A percentile compares a stretch with the other conserved stretches of the same genome.
These are phyloP conservation scores for Acanthurus leucopareius DNA, from an alignment of 2,797 vertebrate species.

Conservation along the genomic window DNA sequence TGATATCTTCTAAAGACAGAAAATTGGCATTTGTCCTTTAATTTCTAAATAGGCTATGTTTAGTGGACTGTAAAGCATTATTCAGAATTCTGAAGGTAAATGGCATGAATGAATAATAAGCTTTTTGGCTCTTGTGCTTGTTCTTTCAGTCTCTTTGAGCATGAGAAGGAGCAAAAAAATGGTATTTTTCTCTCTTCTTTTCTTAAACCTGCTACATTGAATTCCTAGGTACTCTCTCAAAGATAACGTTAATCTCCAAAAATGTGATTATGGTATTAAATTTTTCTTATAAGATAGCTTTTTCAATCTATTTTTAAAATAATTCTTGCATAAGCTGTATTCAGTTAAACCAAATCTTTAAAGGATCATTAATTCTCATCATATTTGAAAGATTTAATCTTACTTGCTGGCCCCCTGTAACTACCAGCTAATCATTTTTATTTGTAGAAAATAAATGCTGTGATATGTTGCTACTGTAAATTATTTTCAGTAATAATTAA, in stretches of 20 bases:
- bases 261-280: slow-evolving; percentile 46
- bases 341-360: slow-evolving; percentile 10
- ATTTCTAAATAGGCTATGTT: slow-evolving; percentile 60
- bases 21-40: slow-evolving; percentile 58
- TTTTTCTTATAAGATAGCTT: slow-evolving; percentile 13
- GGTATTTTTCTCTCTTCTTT: slow-evolving; percentile 12
- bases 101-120: slow-evolving; percentile 60
- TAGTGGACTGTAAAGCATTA: slow-evolving; percentile 51
- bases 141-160: slow-evolving; percentile 40
- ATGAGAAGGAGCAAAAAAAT: slow-evolving; percentile 30
- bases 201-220: slow-evolving; percentile 24
- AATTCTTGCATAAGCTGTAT: slow-evolving; percentile 15
- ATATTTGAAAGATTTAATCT: slow-evolving; percentile 37
- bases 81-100: slow-evolving; percentile 58
- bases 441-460: slow-evolving; percentile 10
- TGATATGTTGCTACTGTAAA: slow-evolving; percentile 7
- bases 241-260: slow-evolving; percentile 40
- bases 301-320: background rate
- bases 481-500: slow-evolving; percentile 26
- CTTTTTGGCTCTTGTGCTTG: slow-evolving; percentile 36
- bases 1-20: slow-evolving; percentile 38
- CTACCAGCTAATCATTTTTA: background rate
- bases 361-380: slow-evolving; percentile 32
- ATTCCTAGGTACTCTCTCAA: slow-evolving; percentile 24
- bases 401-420: background rate